Evolutionary conservation across 2,888 invertebrate genomes (phyloP), one percentile per base, ranked within the genome.

Genomic region (Carterocephalus palaemon): DNA sequence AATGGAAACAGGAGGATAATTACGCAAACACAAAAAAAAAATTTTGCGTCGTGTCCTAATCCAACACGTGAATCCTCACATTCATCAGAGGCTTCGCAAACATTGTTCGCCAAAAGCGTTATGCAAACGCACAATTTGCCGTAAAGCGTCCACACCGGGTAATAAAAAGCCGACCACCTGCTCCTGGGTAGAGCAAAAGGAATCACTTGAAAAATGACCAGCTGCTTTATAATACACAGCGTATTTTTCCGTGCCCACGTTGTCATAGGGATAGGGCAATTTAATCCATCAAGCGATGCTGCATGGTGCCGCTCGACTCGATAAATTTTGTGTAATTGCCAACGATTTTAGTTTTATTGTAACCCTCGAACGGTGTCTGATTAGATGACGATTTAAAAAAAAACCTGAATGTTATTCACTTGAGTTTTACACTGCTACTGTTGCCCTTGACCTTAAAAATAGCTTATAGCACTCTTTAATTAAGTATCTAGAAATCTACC

Each of bases 261-360:
- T 88, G 88, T 88, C 88, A 88, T 83, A 86, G 82, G 83, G 85
- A 72, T 64, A 73, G 74, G 84, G 87, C 88, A 88, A 88, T 88
- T 88, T 88, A 86, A 88, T 88, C 87, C 85, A 88, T 88, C 87
- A 87, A 73, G 70, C 75, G 69, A 62, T 62, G 66, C 61, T 75
- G 70, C 74, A 66, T 70, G 70, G 68, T 61, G 65, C 69, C 72
- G 75, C 70, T 75, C 76, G 70, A 72, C 68, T 66, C 85, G 77
- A 83, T 85, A 85, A 83, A 84, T 84, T 84, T 78, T 82, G 73
- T 79, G 80, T 83, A 76, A 81, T 78, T 73, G 74, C 70, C 69
- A 70, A 68, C 71, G 73, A 70, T 78, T 84, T 78, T 81, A 77
- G 74, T 83, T 82, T 82, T 83, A 78, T 81, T 81, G 74, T 80